Percentiles rank a stretch among this genome's conserved stretches.
Conservation (phyloP, 2,797 vertebrate species). For the Anas georgica region DNA sequence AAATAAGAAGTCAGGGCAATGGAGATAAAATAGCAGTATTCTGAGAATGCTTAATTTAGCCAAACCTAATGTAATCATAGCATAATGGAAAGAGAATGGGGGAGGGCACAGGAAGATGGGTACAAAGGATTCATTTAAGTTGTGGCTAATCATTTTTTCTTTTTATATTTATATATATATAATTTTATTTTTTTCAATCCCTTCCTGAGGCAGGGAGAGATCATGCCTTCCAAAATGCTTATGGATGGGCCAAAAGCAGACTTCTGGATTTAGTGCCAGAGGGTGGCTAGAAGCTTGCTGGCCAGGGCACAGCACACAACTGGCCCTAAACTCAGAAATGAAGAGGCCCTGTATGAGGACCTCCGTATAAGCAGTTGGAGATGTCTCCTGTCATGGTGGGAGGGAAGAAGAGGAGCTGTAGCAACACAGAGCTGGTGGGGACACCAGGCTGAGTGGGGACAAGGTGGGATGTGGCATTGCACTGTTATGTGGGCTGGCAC, state of each 20-base stretch:
- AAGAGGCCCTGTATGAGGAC: fast-evolving
- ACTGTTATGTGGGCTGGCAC: fast-evolving
- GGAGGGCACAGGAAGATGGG: neutral
- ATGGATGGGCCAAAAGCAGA: neutral
- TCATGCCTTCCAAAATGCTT: neutral
- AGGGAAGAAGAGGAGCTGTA: neutral
- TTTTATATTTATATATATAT: no score
- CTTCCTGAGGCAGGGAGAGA: neutral
- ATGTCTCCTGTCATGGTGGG: fast-evolving
- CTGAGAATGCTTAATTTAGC: neutral
- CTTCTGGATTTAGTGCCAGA: neutral
- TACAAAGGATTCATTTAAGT: neutral
- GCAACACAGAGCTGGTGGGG: neutral
- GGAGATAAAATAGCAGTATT: neutral
- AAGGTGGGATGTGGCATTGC: fast-evolving
- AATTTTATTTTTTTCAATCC: neutral
- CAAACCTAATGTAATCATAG: neutral
- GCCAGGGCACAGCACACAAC: fast-evolving
- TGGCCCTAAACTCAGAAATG: neutral
- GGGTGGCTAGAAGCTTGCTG: neutral
- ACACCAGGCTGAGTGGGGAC: neutral
- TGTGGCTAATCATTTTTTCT: neutral
- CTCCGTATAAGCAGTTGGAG: fast-evolving
- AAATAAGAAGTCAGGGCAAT: neutral
- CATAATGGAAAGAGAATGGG: neutral